Evolutionary conservation across 2,797 vertebrate genomes (phyloP), one percentile per base, ranked within the genome.

Genomic region (Pangasius krempfi): DNA sequence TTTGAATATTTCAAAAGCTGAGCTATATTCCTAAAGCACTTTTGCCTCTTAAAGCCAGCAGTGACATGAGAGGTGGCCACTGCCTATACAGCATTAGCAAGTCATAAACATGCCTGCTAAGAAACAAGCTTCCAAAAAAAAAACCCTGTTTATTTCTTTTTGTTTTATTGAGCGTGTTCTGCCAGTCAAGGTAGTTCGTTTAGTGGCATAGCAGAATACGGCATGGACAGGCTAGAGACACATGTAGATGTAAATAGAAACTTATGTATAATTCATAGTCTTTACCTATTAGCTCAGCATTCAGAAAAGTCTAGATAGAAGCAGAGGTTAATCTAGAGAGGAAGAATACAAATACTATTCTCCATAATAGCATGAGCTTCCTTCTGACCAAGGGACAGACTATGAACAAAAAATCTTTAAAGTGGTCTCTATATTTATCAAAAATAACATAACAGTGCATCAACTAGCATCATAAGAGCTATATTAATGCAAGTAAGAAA

Each of bases 1-100:
- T 92, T 94, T 95, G 88, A 94, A 95, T 95, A 94, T 93, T 96
- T 96, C 93, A 92, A 93, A 91, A 91, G 89, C 90, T 90, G 92
- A 94, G 92, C 84, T 70, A 88, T 84, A 87, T 91, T 93, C 93
- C 94, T 93, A 91, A 91, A 93, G 93, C 93, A 92, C 93, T 95
- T 95, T 91, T 92, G 92, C 94, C 94, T 93, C 92, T 92, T 87
- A 86, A 70, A 68, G 73, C 64, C 84, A 80, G 88, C 75, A 81
- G 75, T 60, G 88, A 90, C 91, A 89, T 87, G 89, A 93, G 92
- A 84, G 91, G 94, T 91, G 89, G 92, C 90, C 86, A 86, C 78
- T 85, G 88, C 90, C 81, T 88, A 56, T 85, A 47, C 75, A 73
- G 75, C 25, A 68, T 37, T 85, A 90, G 52, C 47, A 80, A 79